These are phyloP conservation scores for Chunga burmeisteri DNA, from an alignment of 2,113 vertebrate genomes.

Conservation along the genomic window DNA sequence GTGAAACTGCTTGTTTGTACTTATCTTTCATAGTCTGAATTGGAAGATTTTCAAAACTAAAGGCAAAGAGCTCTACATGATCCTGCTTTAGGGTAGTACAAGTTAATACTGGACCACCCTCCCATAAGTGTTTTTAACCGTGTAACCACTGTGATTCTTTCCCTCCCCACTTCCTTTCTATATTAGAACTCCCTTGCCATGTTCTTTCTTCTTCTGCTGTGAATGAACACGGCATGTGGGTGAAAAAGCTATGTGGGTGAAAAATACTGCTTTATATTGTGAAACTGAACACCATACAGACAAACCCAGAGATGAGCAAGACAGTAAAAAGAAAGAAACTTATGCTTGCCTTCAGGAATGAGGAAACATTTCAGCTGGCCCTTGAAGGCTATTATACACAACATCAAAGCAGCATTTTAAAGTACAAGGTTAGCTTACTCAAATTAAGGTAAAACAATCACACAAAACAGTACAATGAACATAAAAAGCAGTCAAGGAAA, in stretches of 20 bases:
- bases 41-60: not conserved
- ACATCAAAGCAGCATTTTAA: not conserved
- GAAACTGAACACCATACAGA: not conserved
- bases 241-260: slow-evolving; percentile 18
- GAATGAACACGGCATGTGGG: not conserved
- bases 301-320: not conserved
- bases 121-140: not conserved
- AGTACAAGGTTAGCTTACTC: not conserved
- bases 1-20: not conserved
- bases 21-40: not conserved
- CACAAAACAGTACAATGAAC: not conserved
- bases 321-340: not conserved
- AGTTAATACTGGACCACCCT: not conserved
- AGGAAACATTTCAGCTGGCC: not conserved
- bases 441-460: not conserved
- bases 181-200: not conserved
- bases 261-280: slow-evolving; percentile 25
- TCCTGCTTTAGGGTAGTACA: not conserved
- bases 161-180: not conserved
- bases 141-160: not conserved
- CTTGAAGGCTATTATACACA: not conserved
- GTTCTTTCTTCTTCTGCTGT: not conserved
- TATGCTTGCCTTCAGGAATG: slow-evolving; percentile 9
- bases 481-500: not conserved
- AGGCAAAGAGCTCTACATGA: not conserved